These are phyloP conservation scores for Hydropsyche tenuis DNA, from an alignment of 1,140 invertebrate genomes.

Conservation along the genomic window DNA sequence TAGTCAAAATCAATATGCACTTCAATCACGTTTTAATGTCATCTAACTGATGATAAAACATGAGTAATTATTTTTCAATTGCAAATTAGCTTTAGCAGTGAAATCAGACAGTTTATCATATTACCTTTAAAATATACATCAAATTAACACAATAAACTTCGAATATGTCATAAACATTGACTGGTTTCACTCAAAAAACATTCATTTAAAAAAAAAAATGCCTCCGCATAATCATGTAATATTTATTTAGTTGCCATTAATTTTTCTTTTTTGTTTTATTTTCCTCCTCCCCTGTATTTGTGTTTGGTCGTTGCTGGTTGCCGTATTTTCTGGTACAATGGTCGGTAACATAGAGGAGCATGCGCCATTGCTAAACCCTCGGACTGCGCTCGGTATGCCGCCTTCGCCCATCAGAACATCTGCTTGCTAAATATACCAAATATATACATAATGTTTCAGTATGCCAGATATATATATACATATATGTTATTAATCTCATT, in stretches of 20 bases:
- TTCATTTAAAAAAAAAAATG: no score
- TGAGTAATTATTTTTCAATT: no score
- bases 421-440: conserved; percentile 47
- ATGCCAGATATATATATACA: conserved; percentile 11
- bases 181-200: no score
- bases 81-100: no score
- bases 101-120: no score
- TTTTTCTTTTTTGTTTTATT: conserved; percentile 42
- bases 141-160: no score
- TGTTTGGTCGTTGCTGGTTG: conserved; percentile 52
- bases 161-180: no score
- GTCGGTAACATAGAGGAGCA: conserved; percentile 65
- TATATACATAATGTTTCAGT: conserved; percentile 31
- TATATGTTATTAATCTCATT: no score
- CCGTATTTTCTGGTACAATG: conserved; percentile 51
- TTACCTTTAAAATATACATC: no score
- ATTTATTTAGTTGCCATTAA: conserved; percentile 37
- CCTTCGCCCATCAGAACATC: conserved; percentile 54
- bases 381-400: conserved; percentile 54
- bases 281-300: conserved; percentile 31
- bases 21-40: no score
- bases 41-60: no score
- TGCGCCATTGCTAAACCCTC: conserved; percentile 65
- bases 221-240: conserved; percentile 10
- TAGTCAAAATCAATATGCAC: no score